Evolutionary conservation across 1,140 invertebrate species (phyloP).

Genomic region (Eulimnadia texana): DNA sequence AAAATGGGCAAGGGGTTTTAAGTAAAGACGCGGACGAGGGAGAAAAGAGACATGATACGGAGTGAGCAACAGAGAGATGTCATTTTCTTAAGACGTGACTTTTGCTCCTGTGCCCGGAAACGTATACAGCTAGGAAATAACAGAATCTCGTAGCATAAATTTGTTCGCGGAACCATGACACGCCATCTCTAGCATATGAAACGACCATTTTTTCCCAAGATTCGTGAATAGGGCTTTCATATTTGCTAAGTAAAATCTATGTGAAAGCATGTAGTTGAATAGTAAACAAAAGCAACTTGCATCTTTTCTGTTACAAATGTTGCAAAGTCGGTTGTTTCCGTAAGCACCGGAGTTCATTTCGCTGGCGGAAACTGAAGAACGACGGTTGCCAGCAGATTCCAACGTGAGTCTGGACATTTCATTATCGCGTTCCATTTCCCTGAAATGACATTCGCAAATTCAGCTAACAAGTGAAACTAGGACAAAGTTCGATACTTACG

Average conservation of each 20-base stretch:
- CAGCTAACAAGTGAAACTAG: no score
- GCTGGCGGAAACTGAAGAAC: slow-evolving; percentile 11
- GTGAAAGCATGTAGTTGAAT: background rate
- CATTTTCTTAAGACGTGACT: background rate
- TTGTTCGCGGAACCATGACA: no score
- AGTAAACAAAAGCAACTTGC: background rate
- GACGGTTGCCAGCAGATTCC: slow-evolving; percentile 8
- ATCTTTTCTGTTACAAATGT: slow-evolving; percentile 7
- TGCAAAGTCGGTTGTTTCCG: slow-evolving; percentile 9
- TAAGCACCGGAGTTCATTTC: slow-evolving; percentile 1
- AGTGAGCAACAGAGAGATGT: background rate
- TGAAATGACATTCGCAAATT: no score
- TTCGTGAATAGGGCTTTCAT: no score
- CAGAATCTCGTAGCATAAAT: no score
- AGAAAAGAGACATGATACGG: background rate
- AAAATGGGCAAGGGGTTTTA: background rate
- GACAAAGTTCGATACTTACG: slow-evolving; percentile 8
- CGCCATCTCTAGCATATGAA: no score
- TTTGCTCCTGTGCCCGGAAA: background rate
- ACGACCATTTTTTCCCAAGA: no score
- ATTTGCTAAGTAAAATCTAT: no score
- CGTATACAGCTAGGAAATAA: no score
- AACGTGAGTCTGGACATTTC: background rate
- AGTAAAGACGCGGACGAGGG: background rate
- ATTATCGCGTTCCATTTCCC: slow-evolving; percentile 11